These are phyloP conservation scores for Harpagifer antarcticus DNA, from an alignment of 2,797 vertebrate genomes.

Conservation along the genomic window DNA sequence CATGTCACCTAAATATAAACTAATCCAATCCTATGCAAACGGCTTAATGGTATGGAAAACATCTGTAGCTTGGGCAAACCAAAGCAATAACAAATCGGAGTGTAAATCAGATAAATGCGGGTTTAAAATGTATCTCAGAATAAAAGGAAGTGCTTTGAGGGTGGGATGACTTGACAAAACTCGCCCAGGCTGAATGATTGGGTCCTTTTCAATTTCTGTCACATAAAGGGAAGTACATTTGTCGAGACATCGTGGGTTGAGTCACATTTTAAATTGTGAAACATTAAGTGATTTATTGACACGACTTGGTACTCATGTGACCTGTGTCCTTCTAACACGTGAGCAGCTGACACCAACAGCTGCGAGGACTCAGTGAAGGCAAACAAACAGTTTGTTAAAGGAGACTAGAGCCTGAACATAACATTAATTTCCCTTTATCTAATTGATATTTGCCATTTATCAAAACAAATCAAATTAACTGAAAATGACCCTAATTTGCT, in stretches of 20 bases:
- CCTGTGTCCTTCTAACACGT: conserved; percentile 3
- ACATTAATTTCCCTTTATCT: background rate
- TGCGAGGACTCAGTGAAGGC: background rate
- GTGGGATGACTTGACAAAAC: background rate
- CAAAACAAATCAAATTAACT: background rate
- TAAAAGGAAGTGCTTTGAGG: background rate
- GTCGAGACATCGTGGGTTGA: background rate
- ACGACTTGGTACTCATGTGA: conserved; percentile 22
- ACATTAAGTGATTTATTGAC: conserved; percentile 7
- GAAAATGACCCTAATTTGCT: background rate
- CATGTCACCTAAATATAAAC: background rate
- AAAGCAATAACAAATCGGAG: background rate
- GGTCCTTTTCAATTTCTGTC: background rate
- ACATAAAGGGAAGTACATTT: background rate
- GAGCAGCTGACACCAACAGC: conserved; percentile 6
- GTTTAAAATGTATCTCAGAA: background rate
- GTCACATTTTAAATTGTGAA: background rate
- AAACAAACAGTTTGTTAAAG: background rate
- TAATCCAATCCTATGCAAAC: background rate
- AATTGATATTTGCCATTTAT: background rate
- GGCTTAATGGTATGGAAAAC: background rate
- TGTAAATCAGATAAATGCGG: background rate
- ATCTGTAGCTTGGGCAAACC: too few relatives aligned
- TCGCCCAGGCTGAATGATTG: accelerated
- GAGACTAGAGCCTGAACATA: background rate